These are phyloP conservation scores for Drosophila trichaetosa DNA, from an alignment of 2,888 invertebrate species.

Conservation along the genomic window DNA sequence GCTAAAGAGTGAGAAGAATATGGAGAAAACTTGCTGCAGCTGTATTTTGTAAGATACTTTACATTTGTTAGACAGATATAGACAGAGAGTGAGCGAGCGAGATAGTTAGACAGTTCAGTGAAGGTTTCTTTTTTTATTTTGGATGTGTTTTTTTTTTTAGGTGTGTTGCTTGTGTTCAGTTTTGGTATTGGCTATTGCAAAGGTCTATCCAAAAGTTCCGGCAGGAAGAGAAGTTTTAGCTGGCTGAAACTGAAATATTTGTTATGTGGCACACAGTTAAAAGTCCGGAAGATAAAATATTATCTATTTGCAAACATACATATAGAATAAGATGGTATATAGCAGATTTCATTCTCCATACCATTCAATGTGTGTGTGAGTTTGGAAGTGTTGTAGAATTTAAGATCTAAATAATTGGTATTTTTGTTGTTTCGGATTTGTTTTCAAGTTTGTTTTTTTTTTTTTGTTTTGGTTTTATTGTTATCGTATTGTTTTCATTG, in stretches of 20 bases:
- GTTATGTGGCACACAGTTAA: slow-evolving; percentile 49
- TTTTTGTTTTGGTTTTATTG: slow-evolving; percentile 31
- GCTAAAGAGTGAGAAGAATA: slow-evolving; percentile 26
- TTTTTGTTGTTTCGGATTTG: slow-evolving; percentile 55
- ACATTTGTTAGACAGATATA: slow-evolving; percentile 43
- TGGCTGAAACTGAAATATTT: slow-evolving; percentile 64
- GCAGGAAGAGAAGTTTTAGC: slow-evolving; percentile 52
- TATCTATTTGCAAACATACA: slow-evolving; percentile 73
- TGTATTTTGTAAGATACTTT: slow-evolving; percentile 44
- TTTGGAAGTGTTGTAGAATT: slow-evolving; percentile 8
- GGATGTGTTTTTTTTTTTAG: slow-evolving; percentile 35
- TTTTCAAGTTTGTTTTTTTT: slow-evolving; percentile 32
- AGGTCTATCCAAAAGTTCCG: slow-evolving; percentile 64
- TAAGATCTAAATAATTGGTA: slow-evolving; percentile 78
- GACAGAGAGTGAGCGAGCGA: slow-evolving; percentile 21
- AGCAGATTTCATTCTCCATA: slow-evolving; percentile 61
- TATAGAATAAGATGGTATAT: slow-evolving; percentile 45
- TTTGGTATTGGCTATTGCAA: slow-evolving; percentile 50
- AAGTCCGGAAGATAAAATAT: slow-evolving; percentile 52
- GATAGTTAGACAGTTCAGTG: slow-evolving; percentile 30
- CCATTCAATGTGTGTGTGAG: slow-evolving; percentile 34
- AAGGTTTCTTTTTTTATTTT: slow-evolving; percentile 18
- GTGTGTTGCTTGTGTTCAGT: slow-evolving; percentile 37
- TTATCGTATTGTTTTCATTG: slow-evolving; percentile 59
- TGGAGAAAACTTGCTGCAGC: slow-evolving; percentile 40